A percentile compares a stretch with the other conserved stretches of the same genome.
These are phyloP conservation scores for Sminthopsis crassicaudata DNA, from an alignment of 2,113 vertebrate species.

Conservation along the genomic window DNA sequence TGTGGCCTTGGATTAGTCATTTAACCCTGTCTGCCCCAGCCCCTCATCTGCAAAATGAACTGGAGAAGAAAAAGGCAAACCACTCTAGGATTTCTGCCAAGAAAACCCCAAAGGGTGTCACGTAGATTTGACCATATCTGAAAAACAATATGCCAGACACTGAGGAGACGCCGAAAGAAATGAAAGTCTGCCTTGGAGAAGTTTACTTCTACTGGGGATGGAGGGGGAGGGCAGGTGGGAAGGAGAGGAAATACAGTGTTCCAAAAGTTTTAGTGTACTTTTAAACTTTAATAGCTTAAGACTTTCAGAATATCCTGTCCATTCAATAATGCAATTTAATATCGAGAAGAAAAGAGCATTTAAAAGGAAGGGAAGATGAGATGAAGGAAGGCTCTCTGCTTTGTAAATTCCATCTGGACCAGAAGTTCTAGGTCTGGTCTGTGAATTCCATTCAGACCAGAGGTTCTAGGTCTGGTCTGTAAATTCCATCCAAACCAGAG, in stretches of 20 bases:
- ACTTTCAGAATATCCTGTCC: not conserved
- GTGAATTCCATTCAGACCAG: too few species aligned
- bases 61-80: not conserved
- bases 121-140: not conserved
- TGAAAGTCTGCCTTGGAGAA: not conserved
- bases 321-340: not conserved
- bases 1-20: not conserved
- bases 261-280: not conserved
- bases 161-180: not conserved
- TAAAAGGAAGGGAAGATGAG: not conserved
- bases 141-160: not conserved
- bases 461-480: not conserved
- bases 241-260: not conserved
- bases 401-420: not conserved
- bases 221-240: not conserved
- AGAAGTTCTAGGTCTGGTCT: too few species aligned
- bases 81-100: not conserved
- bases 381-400: not conserved
- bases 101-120: not conserved
- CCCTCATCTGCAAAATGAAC: not conserved
- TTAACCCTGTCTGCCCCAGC: not conserved
- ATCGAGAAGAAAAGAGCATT: not conserved
- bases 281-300: not conserved
- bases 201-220: not conserved
- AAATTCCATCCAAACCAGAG: not conserved